Evolutionary conservation across 1,140 invertebrate genomes (phyloP), one percentile per base, ranked within the genome.

Genomic region (Yoshiicerus persimilis): DNA sequence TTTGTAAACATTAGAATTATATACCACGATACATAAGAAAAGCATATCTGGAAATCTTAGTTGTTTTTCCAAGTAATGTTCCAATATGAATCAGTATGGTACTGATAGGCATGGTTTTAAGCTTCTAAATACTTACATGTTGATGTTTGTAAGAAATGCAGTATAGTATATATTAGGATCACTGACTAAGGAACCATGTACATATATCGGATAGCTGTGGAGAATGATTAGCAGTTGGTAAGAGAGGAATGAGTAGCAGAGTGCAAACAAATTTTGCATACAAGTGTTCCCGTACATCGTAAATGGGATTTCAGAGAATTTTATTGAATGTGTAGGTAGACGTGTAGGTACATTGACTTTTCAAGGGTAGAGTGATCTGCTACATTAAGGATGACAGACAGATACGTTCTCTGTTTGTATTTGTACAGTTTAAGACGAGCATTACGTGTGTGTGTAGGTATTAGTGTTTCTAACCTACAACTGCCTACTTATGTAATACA

Each of bases 401-500:
- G 75, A 80, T 80, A 80, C 75, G 20, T n/a, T 56, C 47, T 56
- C 47, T 80, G 66, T 80, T 25, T 32, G 32, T 80, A 32, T 80
- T 80, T 80, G 75, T 80, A 80, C 16, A 80, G 34, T 80, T 80
- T 80, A 80, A 38, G 75, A 80, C 8, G 75, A 38, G 75, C 30
- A 80, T 36, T 80, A 80, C 34, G 32, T 38, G 32, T 10, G 10
- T 70, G 64, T 30, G 66, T 70, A 70, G 66, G 30, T 70, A 70
- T 70, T 70, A 70, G 66, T 70, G 66, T 70, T 70, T 70, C 25
- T 70, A 70, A 70, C 66, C 66, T 70, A 70, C 66, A 70, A 70
- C 25, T 70, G 16, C 75, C 75, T n/a, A 56, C 47, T 56, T 80
- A 80, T 80, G 75, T 80, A 80, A 80, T 80, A 80, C 75, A 80